Evolutionary conservation across 2,797 vertebrate species (phyloP).

Genomic region (Nannoperca obscura): DNA sequence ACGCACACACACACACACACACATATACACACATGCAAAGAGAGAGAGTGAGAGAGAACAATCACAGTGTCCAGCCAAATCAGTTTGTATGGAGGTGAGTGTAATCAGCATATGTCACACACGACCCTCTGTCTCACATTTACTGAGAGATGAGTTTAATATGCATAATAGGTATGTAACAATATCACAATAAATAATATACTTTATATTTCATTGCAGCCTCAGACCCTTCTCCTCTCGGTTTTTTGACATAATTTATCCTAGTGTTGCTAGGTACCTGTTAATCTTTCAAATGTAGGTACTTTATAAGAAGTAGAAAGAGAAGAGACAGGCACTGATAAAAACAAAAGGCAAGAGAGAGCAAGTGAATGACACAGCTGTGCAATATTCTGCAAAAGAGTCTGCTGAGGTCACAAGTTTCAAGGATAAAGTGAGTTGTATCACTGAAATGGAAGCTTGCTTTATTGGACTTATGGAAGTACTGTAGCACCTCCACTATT

Average conservation of each 20-base stretch:
- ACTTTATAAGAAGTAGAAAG: constrained; percentile 49
- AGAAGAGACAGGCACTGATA: constrained; percentile 13
- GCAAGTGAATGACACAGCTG: constrained; percentile 13
- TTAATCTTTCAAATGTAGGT: constrained; percentile 74
- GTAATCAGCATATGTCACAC: constrained; percentile 33
- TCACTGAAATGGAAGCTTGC: constrained; percentile 24
- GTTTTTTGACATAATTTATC: constrained; percentile 50
- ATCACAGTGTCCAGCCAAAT: constrained; percentile 34
- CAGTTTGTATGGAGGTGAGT: constrained; percentile 12
- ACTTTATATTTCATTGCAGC: constrained; percentile 1
- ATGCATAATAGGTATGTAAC: neutral
- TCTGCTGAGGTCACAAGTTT: constrained; percentile 47
- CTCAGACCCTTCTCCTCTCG: constrained; percentile 6
- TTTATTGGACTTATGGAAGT: constrained; percentile 43
- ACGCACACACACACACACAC: neutral
- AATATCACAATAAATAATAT: constrained; percentile 12
- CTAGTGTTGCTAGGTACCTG: constrained; percentile 78
- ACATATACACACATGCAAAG: no score
- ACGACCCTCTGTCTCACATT: constrained; percentile 3
- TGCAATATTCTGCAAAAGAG: constrained; percentile 35
- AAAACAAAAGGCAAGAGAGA: constrained; percentile 17
- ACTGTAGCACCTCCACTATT: constrained; percentile 33
- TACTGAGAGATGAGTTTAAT: constrained; percentile 4
- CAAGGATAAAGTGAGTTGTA: constrained; percentile 48
- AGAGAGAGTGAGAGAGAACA: neutral